Conservation (phyloP, 2,113 vertebrate species). For the Myotis davidii region DNA sequence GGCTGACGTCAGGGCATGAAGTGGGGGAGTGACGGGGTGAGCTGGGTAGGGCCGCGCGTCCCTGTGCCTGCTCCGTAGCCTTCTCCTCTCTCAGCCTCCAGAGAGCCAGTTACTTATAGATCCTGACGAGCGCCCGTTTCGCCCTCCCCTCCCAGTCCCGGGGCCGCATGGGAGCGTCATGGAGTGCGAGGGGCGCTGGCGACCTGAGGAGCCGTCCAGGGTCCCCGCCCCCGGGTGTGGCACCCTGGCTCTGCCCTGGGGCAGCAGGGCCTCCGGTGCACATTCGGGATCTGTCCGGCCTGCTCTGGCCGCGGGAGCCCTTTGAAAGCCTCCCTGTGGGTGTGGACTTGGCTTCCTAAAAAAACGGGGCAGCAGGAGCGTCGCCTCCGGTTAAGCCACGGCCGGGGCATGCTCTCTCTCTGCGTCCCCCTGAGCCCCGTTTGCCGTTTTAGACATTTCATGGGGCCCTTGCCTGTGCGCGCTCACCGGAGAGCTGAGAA, state of each 20-base stretch:
- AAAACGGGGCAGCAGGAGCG: accelerated
- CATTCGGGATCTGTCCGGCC: accelerated
- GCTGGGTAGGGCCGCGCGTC: not conserved
- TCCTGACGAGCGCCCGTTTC: accelerated
- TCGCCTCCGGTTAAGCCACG: not conserved
- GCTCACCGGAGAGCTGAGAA: not conserved
- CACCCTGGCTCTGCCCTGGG: accelerated
- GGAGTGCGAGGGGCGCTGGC: not conserved
- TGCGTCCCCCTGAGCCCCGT: not conserved
- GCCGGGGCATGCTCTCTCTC: not conserved
- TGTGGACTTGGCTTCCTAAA: not conserved
- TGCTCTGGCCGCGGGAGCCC: not conserved
- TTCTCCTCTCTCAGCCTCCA: too few relatives aligned
- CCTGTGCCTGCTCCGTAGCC: too few relatives aligned
- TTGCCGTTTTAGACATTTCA: not conserved
- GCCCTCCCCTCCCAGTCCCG: not conserved
- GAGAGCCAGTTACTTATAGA: conserved; percentile 39
- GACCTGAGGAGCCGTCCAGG: accelerated
- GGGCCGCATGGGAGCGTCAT: not conserved
- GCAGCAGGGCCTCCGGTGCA: accelerated
- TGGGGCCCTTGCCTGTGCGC: not conserved
- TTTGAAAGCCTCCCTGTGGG: accelerated
- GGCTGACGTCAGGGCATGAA: not conserved
- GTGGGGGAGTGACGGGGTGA: not conserved
- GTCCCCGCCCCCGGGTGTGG: not conserved